Base-by-base conservation (phyloP, 30 jellyfish, hydroid and myxozoan species). In the Cassiopea andromeda region DNA sequence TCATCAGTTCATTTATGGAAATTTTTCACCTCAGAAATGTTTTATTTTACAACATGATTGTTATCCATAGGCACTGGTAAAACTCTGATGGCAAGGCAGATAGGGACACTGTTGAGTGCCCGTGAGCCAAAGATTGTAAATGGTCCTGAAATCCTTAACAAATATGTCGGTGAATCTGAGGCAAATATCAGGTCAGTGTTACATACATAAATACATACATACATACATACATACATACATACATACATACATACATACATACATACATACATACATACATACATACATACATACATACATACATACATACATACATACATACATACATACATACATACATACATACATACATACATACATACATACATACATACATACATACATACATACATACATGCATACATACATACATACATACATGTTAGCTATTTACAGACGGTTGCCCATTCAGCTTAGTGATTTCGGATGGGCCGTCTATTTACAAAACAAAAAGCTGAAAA, bases 151-250 rank as follows among this genome's bases (percentile, higher is more conserved):
- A 97, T 97, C 46, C 77, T 97, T 83, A 97, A 97, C 87, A 97
- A 97, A 83, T 97, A 85, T 88, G 99, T 97, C 72, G 99, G 99
- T 16, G 99, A 93, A 81, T 97, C 99, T 43, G 99, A 97, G 85
- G 98, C 98, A 2, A 97, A 97, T 80, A 89, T 97, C 58, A 88
- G 98, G 98, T 3, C 64, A 54, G 12, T 54, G 10, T 3, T 54
- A 54, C 64, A 54, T 54, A 54, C 64, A 54, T 54, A 54, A 6
- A 54, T 54, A 54, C 64, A 54, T 54, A 54, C 64, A 54, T 54
- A 54, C 64, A 54, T 54, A 54, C 64, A 54, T 54, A 54, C 64
- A 54, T 54, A 54, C 64, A 54, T 54, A 54, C 64, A 54, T 54
- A 54, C 64, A 54, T 54, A 54, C 64, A 54, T 54, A 54, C 64